A percentile compares a stretch with the other conserved stretches of the same genome.
These are phyloP conservation scores for Agrochola circellaris DNA, from an alignment of 2,888 invertebrate genomes.

Conservation along the genomic window DNA sequence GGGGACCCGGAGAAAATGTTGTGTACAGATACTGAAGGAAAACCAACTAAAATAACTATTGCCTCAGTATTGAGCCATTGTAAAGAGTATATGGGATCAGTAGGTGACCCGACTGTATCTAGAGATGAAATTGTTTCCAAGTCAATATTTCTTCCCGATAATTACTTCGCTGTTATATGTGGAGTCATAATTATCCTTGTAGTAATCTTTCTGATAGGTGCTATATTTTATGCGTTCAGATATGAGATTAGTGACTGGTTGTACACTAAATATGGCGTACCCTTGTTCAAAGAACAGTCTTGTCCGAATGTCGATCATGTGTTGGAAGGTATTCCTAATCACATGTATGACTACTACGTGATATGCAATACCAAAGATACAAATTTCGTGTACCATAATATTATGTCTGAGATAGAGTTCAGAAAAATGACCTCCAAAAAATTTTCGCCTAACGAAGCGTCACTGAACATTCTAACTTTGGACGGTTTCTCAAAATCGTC, in stretches of 20 bases:
- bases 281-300: constrained; percentile 94
- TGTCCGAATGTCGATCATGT: constrained; percentile 90
- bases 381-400: constrained; percentile 92
- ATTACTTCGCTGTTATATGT: constrained; percentile 94
- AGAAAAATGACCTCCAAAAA: constrained; percentile 94
- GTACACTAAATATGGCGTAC: constrained; percentile 94
- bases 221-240: constrained; percentile 94
- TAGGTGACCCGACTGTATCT: constrained; percentile 85
- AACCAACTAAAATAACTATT: constrained; percentile 89
- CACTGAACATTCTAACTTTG: constrained; percentile 91
- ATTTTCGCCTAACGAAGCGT: constrained; percentile 92
- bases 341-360: constrained; percentile 96
- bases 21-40: constrained; percentile 91
- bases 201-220: constrained; percentile 92
- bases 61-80: constrained; percentile 91
- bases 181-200: constrained; percentile 93
- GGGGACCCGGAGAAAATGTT: constrained; percentile 93
- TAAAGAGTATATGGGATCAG: constrained; percentile 91
- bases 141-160: constrained; percentile 92
- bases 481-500: constrained; percentile 88
- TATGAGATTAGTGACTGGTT: constrained; percentile 95
- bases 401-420: constrained; percentile 93
- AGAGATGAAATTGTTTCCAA: constrained; percentile 90
- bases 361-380: constrained; percentile 96
- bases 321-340: constrained; percentile 92